phyloP scores from a whole-genome alignment of 2,113 vertebrate species.

The Syngnathus typhle region DNA sequence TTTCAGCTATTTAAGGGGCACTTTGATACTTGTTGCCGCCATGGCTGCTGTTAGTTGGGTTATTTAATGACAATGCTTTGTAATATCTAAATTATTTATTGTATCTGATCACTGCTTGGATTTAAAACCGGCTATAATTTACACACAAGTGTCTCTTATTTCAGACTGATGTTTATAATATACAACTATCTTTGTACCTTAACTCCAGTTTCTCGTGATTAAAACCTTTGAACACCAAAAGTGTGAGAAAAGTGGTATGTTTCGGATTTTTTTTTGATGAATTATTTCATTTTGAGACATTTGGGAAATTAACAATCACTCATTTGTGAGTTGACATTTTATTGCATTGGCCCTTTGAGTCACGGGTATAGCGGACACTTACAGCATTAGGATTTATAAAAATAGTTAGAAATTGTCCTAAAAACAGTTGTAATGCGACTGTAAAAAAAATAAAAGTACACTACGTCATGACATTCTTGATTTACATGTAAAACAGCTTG shows the following conservation, averaged over 20 bases:
- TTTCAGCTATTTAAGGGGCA: not conserved
- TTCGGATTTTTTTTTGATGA: too few species aligned
- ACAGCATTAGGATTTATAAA: conserved; percentile 30
- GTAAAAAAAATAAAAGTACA: not conserved
- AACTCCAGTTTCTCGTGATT: not conserved
- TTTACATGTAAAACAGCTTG: not conserved
- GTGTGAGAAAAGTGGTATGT: not conserved
- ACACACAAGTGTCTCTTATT: not conserved
- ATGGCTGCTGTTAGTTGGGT: not conserved
- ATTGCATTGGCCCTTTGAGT: conserved; percentile 48
- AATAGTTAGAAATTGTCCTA: conserved; percentile 47
- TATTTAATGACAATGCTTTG: not conserved
- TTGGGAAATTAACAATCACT: not conserved
- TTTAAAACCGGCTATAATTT: not conserved
- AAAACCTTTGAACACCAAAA: not conserved
- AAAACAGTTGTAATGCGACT: conserved; percentile 31
- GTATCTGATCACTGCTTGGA: not conserved
- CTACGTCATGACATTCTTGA: not conserved
- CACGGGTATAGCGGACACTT: conserved; percentile 20
- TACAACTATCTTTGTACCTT: not conserved
- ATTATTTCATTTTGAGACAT: too few species aligned
- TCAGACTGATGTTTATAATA: not conserved
- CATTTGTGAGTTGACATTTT: conserved; percentile 17
- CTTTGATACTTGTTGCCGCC: not conserved
- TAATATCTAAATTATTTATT: not conserved